Evolutionary conservation across 2,888 invertebrate genomes (phyloP), one percentile per base, ranked within the genome.

Genomic region (Drosophila mimica): DNA sequence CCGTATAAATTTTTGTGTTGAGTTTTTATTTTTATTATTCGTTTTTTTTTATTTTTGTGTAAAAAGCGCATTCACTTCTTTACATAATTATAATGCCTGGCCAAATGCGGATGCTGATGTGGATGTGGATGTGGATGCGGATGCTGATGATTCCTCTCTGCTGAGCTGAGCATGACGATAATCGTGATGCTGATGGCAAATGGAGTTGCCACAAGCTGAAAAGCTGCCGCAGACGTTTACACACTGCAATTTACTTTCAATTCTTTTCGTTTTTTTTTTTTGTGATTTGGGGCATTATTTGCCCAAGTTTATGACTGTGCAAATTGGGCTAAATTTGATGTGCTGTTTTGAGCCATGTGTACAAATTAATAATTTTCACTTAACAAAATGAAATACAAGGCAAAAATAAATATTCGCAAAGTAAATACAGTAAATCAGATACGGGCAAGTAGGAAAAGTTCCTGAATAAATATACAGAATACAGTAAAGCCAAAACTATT

Each of bases 51-150:
- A 69, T 74, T 79, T 61, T 52, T 88, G 74, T 81, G 70, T 75
- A 75, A 87, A 82, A 81, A 81, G 88, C 84, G 81, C 74, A 80
- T 72, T 67, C 74, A 74, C 57, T 76, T 71, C 78, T 73, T 76
- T 84, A 79, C 76, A 64, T 85, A 88, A 88, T 85, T 85, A 88
- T 88, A 88, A 81, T 84, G 83, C 79, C 76, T 53, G 70, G 67
- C 74, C 74, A 82, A 84, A 79, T 82, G 81, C 69, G 72, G 74
- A 66, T 79, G 73, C 71, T 20, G 48, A 17, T 51, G 8, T 9
- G 17, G 49, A 4, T 40, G 40, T 9, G 17, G 49, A 4, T 40
- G 40, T 11, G 25, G 25, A 25, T 25, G 25, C 34, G 13, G 34
- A 2, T 36, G 15, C 15, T 5, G 25, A 25, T 36, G 34, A 38